Conservation (phyloP, 2,797 vertebrate species). For the Cephalopachus bancanus region DNA sequence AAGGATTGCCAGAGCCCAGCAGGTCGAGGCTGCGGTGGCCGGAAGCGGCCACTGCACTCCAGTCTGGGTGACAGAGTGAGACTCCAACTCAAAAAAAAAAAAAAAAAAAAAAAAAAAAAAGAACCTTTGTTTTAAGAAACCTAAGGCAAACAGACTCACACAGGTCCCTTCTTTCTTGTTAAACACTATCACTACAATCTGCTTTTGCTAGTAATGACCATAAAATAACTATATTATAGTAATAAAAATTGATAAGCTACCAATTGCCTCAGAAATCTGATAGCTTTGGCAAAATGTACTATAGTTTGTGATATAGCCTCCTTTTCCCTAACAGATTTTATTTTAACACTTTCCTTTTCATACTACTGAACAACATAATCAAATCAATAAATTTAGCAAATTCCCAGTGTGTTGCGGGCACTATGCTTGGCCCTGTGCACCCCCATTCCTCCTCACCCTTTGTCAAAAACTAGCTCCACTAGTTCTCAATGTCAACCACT, state of each 20-base stretch:
- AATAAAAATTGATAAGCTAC: constrained; percentile 73
- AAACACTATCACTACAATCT: constrained; percentile 62
- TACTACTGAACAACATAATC: constrained; percentile 42
- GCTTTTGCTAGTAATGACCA: constrained; percentile 66
- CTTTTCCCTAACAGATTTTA: constrained; percentile 71
- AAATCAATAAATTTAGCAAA: constrained; percentile 67
- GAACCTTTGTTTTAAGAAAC: constrained; percentile 69
- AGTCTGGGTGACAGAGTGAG: too few relatives aligned
- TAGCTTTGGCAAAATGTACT: constrained; percentile 68
- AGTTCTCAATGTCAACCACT: background rate
- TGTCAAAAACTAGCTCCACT: background rate
- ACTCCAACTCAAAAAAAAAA: too few relatives aligned
- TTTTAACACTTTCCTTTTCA: constrained; percentile 71
- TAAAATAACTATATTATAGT: constrained; percentile 72
- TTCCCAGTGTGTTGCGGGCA: background rate
- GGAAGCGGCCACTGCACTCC: too few relatives aligned
- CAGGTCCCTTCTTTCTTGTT: constrained; percentile 58
- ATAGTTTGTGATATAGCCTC: constrained; percentile 32
- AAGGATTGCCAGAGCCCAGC: too few relatives aligned
- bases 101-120: too few relatives aligned
- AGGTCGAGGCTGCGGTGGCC: too few relatives aligned
- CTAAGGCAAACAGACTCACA: constrained; percentile 35
- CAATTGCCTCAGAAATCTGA: constrained; percentile 67
- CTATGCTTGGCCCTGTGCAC: background rate
- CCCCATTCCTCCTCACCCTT: too few relatives aligned